Percentiles rank a stretch among this genome's conserved stretches.
Conservation (phyloP, 2,888 invertebrate genomes). For the Plusia festucae region DNA sequence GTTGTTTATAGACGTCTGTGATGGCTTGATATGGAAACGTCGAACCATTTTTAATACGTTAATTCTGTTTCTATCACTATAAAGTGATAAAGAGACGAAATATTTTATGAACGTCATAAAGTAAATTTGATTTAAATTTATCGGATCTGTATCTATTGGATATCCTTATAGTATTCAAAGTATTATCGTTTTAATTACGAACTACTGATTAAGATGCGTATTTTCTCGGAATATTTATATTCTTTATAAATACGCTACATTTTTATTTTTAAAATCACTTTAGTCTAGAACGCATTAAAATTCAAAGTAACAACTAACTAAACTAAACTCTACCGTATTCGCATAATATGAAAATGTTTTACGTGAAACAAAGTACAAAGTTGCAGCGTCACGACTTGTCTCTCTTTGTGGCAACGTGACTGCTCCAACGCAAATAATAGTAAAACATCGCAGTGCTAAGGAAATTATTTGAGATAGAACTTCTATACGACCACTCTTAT, state of each 20-base stretch:
- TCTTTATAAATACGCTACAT: too few relatives aligned
- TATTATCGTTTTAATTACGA: too few relatives aligned
- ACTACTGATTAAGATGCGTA: too few relatives aligned
- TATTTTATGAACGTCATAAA: too few relatives aligned
- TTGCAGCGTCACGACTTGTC: background rate
- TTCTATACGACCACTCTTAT: background rate
- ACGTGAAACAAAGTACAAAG: background rate
- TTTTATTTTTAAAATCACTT: background rate
- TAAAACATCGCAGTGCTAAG: background rate
- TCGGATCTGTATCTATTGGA: too few relatives aligned
- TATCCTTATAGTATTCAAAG: too few relatives aligned
- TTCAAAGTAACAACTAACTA: background rate
- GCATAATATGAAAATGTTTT: background rate
- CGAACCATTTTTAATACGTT: too few relatives aligned
- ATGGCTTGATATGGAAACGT: background rate
- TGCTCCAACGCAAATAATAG: background rate
- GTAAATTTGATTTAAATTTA: too few relatives aligned
- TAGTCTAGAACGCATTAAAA: background rate
- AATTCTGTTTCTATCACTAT: background rate
- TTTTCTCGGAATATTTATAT: too few relatives aligned
- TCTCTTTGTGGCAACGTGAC: conserved; percentile 1
- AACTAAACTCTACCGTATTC: background rate
- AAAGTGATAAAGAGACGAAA: background rate
- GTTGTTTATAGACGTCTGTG: background rate
- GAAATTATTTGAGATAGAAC: background rate